A percentile compares a stretch with the other conserved stretches of the same genome.
Conservation (phyloP, 2,113 vertebrate species). For the Oreamnos americanus region DNA sequence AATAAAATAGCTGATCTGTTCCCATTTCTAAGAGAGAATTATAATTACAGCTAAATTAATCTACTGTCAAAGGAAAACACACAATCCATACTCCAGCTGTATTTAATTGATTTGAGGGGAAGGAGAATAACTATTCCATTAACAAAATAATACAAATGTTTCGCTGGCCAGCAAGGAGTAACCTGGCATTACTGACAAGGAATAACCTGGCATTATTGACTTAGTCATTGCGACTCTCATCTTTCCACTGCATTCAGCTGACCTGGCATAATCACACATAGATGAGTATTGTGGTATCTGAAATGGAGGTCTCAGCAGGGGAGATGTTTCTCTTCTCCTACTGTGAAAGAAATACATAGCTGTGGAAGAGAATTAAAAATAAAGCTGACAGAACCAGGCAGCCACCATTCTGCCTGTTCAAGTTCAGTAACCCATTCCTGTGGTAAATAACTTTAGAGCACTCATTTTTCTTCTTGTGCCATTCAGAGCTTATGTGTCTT, state of each 20-base stretch:
- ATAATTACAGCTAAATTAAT: not conserved
- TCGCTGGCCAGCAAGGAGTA: not conserved
- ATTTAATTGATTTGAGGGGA: slow-evolving; percentile 23
- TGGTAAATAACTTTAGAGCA: rapidly evolving
- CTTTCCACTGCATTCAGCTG: not conserved
- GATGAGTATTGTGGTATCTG: not conserved
- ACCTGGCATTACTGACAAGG: not conserved
- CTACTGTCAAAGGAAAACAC: not conserved
- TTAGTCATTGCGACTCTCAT: not conserved
- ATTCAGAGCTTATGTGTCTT: not conserved
- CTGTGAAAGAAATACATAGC: not conserved
- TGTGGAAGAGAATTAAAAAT: not conserved
- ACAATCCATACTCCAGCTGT: not conserved
- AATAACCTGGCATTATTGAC: not conserved
- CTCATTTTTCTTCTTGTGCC: not conserved
- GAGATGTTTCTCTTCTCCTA: not conserved
- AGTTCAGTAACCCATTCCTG: not conserved
- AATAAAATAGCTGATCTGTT: not conserved
- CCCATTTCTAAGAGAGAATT: not conserved
- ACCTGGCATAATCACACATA: not conserved
- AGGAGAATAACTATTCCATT: not conserved
- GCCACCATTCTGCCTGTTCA: not conserved
- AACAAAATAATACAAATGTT: slow-evolving; percentile 23
- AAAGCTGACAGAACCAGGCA: not conserved
- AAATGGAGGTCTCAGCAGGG: not conserved